These are phyloP conservation scores for Euglossa dilemma DNA, from an alignment of 1,140 invertebrate genomes.

Conservation along the genomic window DNA sequence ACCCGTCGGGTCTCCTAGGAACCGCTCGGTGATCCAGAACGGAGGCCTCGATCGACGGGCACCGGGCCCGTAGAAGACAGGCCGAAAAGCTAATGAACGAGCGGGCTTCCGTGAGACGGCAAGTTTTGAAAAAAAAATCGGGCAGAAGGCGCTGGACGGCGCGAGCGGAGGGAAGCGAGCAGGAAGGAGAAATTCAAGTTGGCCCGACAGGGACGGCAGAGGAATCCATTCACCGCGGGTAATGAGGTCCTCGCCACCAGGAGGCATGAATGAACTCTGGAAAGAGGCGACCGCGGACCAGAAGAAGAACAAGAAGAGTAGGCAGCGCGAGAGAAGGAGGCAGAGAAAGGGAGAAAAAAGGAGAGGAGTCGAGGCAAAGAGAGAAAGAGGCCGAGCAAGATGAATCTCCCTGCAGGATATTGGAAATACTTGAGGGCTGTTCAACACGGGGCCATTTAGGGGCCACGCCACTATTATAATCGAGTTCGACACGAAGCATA, in stretches of 20 bases:
- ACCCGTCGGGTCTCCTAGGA: not conserved
- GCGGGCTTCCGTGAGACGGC: constrained; percentile 31
- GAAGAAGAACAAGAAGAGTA: constrained; percentile 35
- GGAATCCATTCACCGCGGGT: constrained; percentile 76
- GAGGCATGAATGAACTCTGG: constrained; percentile 79
- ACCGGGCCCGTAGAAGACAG: not conserved
- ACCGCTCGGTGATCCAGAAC: not conserved
- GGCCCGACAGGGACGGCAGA: constrained; percentile 8
- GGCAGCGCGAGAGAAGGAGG: constrained; percentile 25
- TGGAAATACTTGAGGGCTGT: constrained; percentile 81
- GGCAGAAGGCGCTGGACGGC: constrained; percentile 5
- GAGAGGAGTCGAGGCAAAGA: constrained; percentile 35
- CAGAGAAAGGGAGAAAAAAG: not conserved
- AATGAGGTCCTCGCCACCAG: constrained; percentile 80
- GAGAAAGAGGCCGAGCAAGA: constrained; percentile 50
- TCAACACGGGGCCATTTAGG: constrained; percentile 79
- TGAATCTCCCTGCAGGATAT: constrained; percentile 80
- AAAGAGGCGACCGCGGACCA: constrained; percentile 58
- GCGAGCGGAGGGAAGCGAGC: not conserved
- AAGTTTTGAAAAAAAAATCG: constrained; percentile 28
- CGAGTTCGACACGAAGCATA: constrained; percentile 73
- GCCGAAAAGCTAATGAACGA: constrained; percentile 18
- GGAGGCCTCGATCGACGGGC: not conserved
- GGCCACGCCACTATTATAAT: constrained; percentile 76
- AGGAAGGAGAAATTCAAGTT: constrained; percentile 50